Base-by-base conservation (phyloP, 1,140 invertebrate genomes). In the Microplitis demolitor region DNA sequence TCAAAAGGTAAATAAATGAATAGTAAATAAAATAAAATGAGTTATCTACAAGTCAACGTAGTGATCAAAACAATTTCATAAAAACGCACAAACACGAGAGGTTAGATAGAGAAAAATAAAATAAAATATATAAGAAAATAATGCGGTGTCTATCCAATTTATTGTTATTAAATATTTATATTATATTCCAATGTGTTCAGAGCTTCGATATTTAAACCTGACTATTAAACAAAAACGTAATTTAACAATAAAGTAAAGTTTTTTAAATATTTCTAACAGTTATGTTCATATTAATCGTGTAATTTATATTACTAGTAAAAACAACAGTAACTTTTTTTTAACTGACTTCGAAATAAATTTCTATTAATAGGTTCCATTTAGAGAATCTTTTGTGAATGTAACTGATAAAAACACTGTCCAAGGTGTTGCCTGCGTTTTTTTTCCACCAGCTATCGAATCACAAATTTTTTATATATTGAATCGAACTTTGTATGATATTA, bases 171-270 rank as follows among this genome's bases (percentile, higher is more conserved):
- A 70, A 74, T 72, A 75, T 78, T 74, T 79, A 73, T 73, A 71
- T 80, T 78, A 81, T 79, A 78, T 80, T 79, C 82, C 79, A 62
- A 84, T 86, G 84, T 87, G 84, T 85, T 86, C 83, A 86, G 79
- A 79, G 78, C 75, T 77, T 74, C 34, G 64, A 61, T 71, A 53
- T 69, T 76, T 70, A n/a, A 51, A 11, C 33, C 60, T 63, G 16
- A 60, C 69, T 70, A 9, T 45, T 61, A 37, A 16, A 69, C 16
- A 45, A 61, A 37, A 69, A 63, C 45, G 35, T 45, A 45, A 69
- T 50, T 45, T 16, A 34, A 58, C 33, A 50, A 63, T 34, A 71
- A 14, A 51, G 4, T 13, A n/a, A 11, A 54, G 24, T 24, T 11
- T 31, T 58, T 58, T 58, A 9, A 24, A 31, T 24, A 58, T 24